Evolutionary conservation across 2,797 vertebrate species (phyloP).

Genomic region (Heteromormyrus szaboi): DNA sequence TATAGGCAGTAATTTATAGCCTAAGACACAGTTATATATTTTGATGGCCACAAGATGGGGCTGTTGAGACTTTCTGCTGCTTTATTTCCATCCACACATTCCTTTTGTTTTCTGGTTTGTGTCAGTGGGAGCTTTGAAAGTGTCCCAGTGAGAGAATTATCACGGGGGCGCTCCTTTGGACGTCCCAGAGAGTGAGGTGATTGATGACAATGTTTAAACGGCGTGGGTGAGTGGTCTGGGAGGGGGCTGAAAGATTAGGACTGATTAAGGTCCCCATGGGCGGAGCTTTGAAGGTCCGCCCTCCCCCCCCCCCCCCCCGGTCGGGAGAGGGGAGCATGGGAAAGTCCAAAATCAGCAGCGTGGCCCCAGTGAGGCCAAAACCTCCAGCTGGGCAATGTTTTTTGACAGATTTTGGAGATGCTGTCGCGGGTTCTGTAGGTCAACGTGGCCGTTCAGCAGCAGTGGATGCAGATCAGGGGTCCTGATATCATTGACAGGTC

Average conservation of each 20-base stretch:
- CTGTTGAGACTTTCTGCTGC: conserved; percentile 48
- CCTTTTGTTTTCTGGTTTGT: conserved; percentile 58
- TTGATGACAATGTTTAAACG: conserved; percentile 59
- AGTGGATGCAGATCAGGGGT: neutral
- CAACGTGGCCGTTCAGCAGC: neutral
- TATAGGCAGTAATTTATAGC: neutral
- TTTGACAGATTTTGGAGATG: neutral
- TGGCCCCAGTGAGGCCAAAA: neutral
- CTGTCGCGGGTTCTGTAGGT: neutral
- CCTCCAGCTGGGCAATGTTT: neutral
- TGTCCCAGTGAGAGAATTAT: conserved; percentile 57
- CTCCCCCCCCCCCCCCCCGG: no score
- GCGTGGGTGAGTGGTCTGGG: conserved; percentile 30
- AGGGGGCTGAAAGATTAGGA: conserved; percentile 19
- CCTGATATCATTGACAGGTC: neutral
- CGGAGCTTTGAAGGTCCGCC: neutral
- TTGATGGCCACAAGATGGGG: conserved; percentile 66
- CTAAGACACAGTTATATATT: neutral
- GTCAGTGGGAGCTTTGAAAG: conserved; percentile 52
- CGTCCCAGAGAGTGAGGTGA: conserved; percentile 50
- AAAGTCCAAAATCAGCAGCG: neutral
- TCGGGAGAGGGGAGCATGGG: neutral
- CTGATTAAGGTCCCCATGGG: neutral
- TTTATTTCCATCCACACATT: conserved; percentile 40
- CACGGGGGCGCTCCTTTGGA: conserved; percentile 51